Percentiles rank a stretch among this genome's conserved stretches.
Conservation (phyloP, 2,113 vertebrate genomes). For the Erpornis zantholeuca region DNA sequence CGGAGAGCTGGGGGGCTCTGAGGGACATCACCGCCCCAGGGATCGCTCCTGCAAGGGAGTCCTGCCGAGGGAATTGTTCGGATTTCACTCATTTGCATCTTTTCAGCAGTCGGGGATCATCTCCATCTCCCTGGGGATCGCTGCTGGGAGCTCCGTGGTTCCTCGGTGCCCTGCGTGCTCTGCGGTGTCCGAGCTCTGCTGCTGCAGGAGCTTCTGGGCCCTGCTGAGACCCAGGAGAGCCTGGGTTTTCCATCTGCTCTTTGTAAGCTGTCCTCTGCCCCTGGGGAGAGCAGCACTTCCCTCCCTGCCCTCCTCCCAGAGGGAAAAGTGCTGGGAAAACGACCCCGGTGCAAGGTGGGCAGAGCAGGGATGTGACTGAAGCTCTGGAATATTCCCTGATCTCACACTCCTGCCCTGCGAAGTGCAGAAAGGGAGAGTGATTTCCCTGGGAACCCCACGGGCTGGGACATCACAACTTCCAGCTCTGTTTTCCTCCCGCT, state of each 20-base stretch:
- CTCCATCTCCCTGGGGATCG: neutral
- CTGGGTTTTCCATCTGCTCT: neutral
- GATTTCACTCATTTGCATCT: rapidly evolving
- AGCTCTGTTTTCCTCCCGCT: neutral
- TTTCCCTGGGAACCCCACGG: neutral
- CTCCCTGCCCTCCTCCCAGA: neutral
- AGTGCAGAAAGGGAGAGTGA: neutral
- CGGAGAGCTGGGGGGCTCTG: neutral
- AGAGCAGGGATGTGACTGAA: neutral
- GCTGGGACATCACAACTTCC: neutral
- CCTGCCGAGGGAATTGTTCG: rapidly evolving
- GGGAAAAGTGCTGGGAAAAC: neutral
- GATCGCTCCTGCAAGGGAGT: neutral
- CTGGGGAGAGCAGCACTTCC: neutral
- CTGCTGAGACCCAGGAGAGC: neutral
- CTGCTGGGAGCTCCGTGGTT: neutral
- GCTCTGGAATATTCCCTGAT: neutral
- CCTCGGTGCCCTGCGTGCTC: neutral
- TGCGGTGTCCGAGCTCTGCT: neutral
- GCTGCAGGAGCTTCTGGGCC: neutral
- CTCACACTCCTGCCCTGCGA: neutral
- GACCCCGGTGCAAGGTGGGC: rapidly evolving
- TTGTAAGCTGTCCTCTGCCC: neutral
- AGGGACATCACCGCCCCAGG: rapidly evolving
- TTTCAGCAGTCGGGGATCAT: neutral